These are phyloP conservation scores for Luscinia luscinia DNA, from an alignment of 2,797 vertebrate species.

Conservation along the genomic window DNA sequence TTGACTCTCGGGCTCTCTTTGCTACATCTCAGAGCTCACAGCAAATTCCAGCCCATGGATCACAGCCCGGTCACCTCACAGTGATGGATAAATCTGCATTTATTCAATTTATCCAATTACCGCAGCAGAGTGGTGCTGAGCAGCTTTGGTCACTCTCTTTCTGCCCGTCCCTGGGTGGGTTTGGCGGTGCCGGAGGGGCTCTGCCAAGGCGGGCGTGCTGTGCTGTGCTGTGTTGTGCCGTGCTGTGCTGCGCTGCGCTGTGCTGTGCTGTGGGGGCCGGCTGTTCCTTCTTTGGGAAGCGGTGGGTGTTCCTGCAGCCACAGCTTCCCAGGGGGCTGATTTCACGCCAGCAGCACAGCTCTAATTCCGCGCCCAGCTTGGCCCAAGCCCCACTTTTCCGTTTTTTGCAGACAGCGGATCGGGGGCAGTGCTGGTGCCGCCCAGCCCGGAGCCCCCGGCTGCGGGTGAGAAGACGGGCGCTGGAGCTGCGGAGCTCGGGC, in stretches of 20 bases:
- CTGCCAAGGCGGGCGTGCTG: not conserved
- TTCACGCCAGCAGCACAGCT: not conserved
- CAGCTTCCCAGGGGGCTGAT: not conserved
- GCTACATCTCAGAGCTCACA: not conserved
- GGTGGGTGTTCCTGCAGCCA: not conserved
- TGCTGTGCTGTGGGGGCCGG: not conserved
- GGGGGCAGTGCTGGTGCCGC: not conserved
- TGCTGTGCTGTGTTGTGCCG: not conserved
- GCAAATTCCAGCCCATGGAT: not conserved
- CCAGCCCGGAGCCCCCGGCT: not conserved
- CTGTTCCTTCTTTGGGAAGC: not conserved
- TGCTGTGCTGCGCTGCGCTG: no score
- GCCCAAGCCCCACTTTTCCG: not conserved
- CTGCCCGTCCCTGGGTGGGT: not conserved
- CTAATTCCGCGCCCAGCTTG: not conserved
- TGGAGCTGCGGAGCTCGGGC: rapidly evolving
- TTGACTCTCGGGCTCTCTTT: not conserved
- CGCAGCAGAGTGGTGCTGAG: rapidly evolving
- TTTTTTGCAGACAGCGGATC: conserved; percentile 45
- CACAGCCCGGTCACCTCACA: rapidly evolving
- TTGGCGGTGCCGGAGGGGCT: not conserved
- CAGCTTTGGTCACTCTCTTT: not conserved
- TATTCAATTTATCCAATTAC: not conserved
- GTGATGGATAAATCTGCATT: not conserved
- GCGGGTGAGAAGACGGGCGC: not conserved